These are phyloP conservation scores for Caranx melampygus DNA, from an alignment of 2,113 vertebrate genomes.

Conservation along the genomic window DNA sequence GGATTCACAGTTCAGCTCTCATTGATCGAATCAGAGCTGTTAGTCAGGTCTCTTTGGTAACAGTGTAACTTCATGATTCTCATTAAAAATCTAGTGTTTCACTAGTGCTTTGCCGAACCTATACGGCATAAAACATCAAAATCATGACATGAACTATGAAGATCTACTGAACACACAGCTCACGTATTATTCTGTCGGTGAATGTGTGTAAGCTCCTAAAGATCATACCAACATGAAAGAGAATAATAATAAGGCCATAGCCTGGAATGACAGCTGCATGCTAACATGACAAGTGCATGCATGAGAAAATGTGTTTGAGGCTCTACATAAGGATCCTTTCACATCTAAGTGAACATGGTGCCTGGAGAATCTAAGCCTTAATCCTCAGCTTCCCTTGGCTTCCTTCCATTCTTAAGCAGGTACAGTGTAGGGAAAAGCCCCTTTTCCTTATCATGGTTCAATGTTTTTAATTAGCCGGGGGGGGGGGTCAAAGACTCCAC, in stretches of 20 bases:
- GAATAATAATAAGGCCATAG: slow-evolving; percentile 11
- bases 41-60: background rate
- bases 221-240: slow-evolving; percentile 7
- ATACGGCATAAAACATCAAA: background rate
- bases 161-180: background rate
- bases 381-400: slow-evolving; percentile 27
- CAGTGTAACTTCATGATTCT: background rate
- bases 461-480: slow-evolving; percentile 51
- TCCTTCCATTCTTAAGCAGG: slow-evolving; percentile 23
- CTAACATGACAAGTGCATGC: background rate
- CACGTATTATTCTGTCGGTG: background rate
- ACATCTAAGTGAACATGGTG: slow-evolving; percentile 9
- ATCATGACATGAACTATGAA: background rate
- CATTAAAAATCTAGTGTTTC: background rate
- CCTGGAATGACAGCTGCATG: background rate
- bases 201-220: background rate
- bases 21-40: background rate
- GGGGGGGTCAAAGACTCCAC: slow-evolving; percentile 34
- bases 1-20: background rate
- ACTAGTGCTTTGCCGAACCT: background rate
- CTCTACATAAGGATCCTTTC: background rate
- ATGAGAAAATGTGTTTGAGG: slow-evolving; percentile 22
- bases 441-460: slow-evolving; percentile 15
- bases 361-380: slow-evolving; percentile 33
- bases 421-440: slow-evolving; percentile 16